Evolutionary conservation across 2,888 invertebrate genomes (phyloP).

Genomic region (Tipula helvola): DNA sequence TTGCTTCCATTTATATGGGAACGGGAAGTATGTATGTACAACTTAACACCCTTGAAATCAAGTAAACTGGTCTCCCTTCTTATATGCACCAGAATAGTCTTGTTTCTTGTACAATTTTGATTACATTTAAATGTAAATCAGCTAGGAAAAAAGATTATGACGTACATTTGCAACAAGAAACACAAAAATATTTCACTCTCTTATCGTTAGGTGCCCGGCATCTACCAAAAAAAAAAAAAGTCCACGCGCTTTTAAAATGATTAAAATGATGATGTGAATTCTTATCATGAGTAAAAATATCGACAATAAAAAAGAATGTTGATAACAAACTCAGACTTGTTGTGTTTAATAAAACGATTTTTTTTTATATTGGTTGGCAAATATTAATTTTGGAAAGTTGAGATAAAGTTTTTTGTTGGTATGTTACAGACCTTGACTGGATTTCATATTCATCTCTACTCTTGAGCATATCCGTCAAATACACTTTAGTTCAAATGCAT

Average conservation of each 20-base stretch:
- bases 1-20: background rate
- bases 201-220: background rate
- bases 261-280: background rate
- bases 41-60: too few species aligned
- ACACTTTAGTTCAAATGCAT: background rate
- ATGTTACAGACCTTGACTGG: too few species aligned
- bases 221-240: background rate
- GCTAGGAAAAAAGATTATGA: background rate
- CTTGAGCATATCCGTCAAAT: too few species aligned
- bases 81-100: background rate
- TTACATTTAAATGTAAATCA: background rate
- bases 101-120: background rate
- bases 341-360: background rate
- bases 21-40: background rate
- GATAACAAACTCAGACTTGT: background rate
- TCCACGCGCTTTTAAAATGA: background rate
- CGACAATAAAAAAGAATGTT: background rate
- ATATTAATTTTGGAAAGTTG: background rate
- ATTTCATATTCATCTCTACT: too few species aligned
- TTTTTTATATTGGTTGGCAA: background rate
- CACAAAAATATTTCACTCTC: background rate
- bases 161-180: background rate
- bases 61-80: background rate
- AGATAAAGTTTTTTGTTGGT: background rate
- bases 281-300: background rate